Conservation (phyloP, 2,888 invertebrate genomes). For the Ypsolopha sequella region DNA sequence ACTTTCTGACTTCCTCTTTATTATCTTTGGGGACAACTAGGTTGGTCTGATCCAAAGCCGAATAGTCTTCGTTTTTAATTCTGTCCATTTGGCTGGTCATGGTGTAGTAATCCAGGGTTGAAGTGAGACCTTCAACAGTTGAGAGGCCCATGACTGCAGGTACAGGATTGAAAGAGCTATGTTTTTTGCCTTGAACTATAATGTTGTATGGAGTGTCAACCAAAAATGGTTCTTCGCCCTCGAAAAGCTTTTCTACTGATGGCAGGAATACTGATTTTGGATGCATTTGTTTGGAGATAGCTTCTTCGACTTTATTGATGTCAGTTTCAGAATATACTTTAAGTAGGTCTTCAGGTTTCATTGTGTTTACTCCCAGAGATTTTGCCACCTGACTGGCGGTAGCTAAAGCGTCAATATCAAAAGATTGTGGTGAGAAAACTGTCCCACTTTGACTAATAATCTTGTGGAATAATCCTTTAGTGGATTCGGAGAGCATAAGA, state of each 20-base stretch:
- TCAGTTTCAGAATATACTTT: constrained; percentile 37
- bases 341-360: constrained; percentile 34
- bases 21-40: constrained; percentile 30
- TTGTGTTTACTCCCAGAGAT: constrained; percentile 35
- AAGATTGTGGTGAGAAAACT: constrained; percentile 43
- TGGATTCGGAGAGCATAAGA: constrained; percentile 44
- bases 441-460: constrained; percentile 55
- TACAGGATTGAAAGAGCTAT: constrained; percentile 37
- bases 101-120: constrained; percentile 47
- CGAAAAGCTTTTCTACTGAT: constrained; percentile 39
- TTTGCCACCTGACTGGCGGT: constrained; percentile 54
- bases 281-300: constrained; percentile 55
- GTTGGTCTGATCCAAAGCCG: constrained; percentile 39
- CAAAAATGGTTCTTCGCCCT: constrained; percentile 50
- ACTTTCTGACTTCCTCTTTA: constrained; percentile 30
- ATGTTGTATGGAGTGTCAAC: constrained; percentile 55
- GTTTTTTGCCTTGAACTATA: constrained; percentile 26
- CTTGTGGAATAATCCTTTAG: constrained; percentile 48
- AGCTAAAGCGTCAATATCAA: constrained; percentile 34
- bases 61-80: constrained; percentile 43
- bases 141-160: constrained; percentile 67
- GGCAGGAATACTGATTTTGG: constrained; percentile 51
- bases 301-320: constrained; percentile 39
- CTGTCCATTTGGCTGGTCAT: constrained; percentile 49
- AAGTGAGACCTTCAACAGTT: constrained; percentile 64